phyloP scores from a whole-genome alignment of 2,113 vertebrate genomes.

The Petaurus breviceps region DNA sequence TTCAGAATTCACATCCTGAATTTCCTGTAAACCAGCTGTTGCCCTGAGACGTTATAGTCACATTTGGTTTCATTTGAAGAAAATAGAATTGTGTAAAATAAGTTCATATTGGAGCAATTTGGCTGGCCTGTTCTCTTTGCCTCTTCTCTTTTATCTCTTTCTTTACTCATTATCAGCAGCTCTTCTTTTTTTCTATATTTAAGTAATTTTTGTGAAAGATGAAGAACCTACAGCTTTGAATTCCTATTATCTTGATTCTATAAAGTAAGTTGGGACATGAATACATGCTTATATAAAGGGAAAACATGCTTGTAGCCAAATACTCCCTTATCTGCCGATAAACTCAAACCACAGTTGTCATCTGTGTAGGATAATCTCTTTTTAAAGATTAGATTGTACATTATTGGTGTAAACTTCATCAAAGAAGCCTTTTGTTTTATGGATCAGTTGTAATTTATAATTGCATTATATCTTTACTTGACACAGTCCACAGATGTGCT shows the following conservation, averaged over 20 bases:
- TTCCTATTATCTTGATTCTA: not conserved
- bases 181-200: not conserved
- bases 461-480: not conserved
- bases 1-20: not conserved
- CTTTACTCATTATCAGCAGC: not conserved
- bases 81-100: not conserved
- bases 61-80: not conserved
- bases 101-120: not conserved
- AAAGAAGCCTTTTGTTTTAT: not conserved
- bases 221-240: not conserved
- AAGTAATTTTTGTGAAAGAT: not conserved
- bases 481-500: not conserved
- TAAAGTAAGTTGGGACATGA: not conserved
- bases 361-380: not conserved
- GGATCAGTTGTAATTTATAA: not conserved
- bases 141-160: not conserved
- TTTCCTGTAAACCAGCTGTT: not conserved
- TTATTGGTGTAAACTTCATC: not conserved
- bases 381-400: not conserved
- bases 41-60: not conserved
- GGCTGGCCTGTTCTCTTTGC: not conserved
- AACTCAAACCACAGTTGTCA: not conserved
- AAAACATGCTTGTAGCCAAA: not conserved
- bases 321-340: not conserved
- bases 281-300: not conserved